A percentile compares a stretch with the other conserved stretches of the same genome.
These are phyloP conservation scores for Busseola fusca DNA, from an alignment of 2,888 invertebrate genomes.

Conservation along the genomic window DNA sequence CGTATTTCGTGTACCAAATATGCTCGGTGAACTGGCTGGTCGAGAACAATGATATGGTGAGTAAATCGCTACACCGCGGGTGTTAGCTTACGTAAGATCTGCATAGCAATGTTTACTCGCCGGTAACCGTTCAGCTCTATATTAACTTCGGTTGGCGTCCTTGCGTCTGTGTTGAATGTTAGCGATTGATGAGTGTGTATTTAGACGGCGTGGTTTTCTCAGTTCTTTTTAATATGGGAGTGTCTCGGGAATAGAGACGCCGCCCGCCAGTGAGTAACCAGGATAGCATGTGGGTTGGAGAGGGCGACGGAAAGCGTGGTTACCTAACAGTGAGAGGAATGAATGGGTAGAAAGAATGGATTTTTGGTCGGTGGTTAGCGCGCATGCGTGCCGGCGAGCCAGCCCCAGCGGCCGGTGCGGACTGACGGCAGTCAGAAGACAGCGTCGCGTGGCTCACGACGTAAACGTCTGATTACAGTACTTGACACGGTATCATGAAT, in stretches of 20 bases:
- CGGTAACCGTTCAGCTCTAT: slow-evolving; percentile 71
- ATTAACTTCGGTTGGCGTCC: slow-evolving; percentile 66
- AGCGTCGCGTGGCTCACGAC: slow-evolving; percentile 13
- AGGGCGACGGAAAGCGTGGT: slow-evolving; percentile 62
- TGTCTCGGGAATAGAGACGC: slow-evolving; percentile 36
- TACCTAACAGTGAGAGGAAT: slow-evolving; percentile 67
- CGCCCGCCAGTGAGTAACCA: slow-evolving; percentile 41
- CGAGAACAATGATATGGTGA: slow-evolving; percentile 97
- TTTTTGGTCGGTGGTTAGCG: slow-evolving; percentile 63
- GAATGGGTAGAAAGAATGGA: slow-evolving; percentile 73
- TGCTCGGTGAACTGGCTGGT: slow-evolving; percentile 96
- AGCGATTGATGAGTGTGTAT: slow-evolving; percentile 59
- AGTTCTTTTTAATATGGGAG: slow-evolving; percentile 55
- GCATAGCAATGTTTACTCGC: slow-evolving; percentile 70
- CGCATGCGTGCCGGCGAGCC: slow-evolving; percentile 71
- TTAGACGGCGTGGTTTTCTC: slow-evolving; percentile 55
- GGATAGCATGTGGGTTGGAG: slow-evolving; percentile 56
- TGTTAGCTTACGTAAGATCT: slow-evolving; percentile 80
- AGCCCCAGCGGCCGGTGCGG: slow-evolving; percentile 30
- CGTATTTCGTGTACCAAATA: slow-evolving; percentile 96
- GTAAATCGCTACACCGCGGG: slow-evolving; percentile 72
- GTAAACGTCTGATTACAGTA: not conserved
- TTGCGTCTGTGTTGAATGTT: slow-evolving; percentile 60
- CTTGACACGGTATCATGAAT: not conserved
- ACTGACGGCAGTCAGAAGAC: slow-evolving; percentile 10